These are phyloP conservation scores for Cynopterus brachyotis DNA, from an alignment of 2,113 vertebrate species.

Conservation along the genomic window DNA sequence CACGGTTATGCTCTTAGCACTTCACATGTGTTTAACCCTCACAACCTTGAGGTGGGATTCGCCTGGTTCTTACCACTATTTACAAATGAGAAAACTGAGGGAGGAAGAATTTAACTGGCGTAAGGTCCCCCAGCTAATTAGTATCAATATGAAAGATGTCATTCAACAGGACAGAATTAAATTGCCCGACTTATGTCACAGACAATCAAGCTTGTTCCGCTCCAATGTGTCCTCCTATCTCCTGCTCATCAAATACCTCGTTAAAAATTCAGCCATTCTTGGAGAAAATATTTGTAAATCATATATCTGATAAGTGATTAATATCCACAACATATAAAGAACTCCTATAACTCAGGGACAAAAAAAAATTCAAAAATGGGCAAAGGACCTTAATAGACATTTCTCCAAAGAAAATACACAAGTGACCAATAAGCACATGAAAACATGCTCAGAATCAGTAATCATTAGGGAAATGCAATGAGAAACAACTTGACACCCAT, in stretches of 20 bases:
- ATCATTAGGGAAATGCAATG: background rate
- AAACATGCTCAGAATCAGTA: background rate
- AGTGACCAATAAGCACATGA: background rate
- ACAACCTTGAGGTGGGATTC: background rate
- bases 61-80: background rate
- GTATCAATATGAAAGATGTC: background rate
- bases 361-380: background rate
- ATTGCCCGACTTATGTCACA: background rate
- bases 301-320: background rate
- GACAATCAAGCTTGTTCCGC: background rate
- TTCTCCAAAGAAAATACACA: background rate
- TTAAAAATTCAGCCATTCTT: background rate
- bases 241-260: background rate
- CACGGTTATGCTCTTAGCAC: background rate
- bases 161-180: background rate
- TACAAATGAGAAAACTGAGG: background rate
- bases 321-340: background rate
- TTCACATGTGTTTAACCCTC: background rate
- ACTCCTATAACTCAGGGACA: background rate
- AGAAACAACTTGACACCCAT: background rate
- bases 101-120: background rate
- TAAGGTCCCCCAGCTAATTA: background rate
- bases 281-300: background rate
- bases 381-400: background rate
- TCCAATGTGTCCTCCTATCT: background rate